These are phyloP conservation scores for Hipposideros armiger DNA, from an alignment of 2,113 vertebrate genomes.

Conservation along the genomic window DNA sequence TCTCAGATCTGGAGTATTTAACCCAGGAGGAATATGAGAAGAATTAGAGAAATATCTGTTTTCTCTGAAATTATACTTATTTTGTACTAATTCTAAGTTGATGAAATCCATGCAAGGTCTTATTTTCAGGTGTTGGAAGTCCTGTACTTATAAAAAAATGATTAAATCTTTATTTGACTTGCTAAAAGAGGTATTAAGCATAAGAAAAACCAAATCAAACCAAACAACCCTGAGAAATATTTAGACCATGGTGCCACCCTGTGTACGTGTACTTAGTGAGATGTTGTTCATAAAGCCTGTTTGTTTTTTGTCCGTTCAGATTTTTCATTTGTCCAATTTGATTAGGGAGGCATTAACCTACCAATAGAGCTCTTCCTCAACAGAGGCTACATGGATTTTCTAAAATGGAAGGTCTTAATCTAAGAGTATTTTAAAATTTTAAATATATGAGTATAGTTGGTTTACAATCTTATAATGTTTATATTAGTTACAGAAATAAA, in stretches of 20 bases:
- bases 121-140: background rate
- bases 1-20: background rate
- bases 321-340: background rate
- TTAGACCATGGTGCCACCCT: background rate
- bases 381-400: background rate
- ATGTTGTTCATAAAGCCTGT: background rate
- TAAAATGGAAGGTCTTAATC: background rate
- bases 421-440: background rate
- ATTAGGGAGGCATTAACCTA: background rate
- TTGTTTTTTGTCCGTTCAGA: background rate
- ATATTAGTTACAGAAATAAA: too few species aligned
- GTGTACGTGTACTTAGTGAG: background rate
- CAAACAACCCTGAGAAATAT: background rate
- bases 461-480: too few species aligned
- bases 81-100: background rate
- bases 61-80: constrained; percentile 22
- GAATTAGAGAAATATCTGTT: background rate
- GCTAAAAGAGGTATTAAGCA: background rate
- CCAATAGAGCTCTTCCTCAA: background rate
- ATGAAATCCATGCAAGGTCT: background rate
- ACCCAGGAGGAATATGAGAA: background rate
- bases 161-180: background rate
- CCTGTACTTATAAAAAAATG: background rate
- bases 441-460: too few species aligned
- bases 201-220: background rate